Evolutionary conservation across 2,113 vertebrate genomes (phyloP).

Genomic region (Cyphomyrus plagiostoma): DNA sequence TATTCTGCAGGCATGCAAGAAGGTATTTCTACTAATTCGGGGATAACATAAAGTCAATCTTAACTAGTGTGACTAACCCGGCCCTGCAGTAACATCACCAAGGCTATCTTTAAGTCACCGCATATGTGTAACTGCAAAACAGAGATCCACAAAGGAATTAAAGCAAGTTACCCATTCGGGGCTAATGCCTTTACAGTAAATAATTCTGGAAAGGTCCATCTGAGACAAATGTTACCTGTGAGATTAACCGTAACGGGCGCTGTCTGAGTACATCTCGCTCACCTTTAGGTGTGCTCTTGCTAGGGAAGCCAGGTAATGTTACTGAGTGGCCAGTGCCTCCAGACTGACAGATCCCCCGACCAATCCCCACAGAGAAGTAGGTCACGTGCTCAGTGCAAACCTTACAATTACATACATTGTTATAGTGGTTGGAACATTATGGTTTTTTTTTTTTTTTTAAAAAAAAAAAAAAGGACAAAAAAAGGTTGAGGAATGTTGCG

Average conservation of each 20-base stretch:
- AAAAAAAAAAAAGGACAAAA: slow-evolving; percentile 4
- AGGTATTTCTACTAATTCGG: slow-evolving; percentile 38
- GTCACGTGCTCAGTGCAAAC: slow-evolving; percentile 56
- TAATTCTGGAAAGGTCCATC: background rate
- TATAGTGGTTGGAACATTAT: slow-evolving; percentile 19
- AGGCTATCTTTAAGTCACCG: background rate
- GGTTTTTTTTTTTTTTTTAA: slow-evolving; percentile 1
- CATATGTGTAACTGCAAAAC: background rate
- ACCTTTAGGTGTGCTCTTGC: background rate
- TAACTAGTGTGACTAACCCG: background rate
- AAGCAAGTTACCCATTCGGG: background rate
- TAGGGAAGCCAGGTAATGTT: background rate
- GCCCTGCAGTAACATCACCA: background rate
- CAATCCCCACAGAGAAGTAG: slow-evolving; percentile 53
- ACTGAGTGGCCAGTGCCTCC: background rate
- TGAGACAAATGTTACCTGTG: background rate
- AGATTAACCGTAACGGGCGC: background rate
- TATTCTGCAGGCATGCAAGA: slow-evolving; percentile 33
- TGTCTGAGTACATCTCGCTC: background rate
- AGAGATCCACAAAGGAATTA: background rate
- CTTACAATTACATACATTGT: slow-evolving; percentile 33
- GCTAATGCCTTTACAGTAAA: background rate
- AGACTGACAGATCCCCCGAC: slow-evolving; percentile 52
- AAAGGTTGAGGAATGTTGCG: slow-evolving; percentile 8
- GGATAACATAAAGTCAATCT: slow-evolving; percentile 31